phyloP scores from a whole-genome alignment of 2,113 vertebrate genomes.

The Clarias magur region DNA sequence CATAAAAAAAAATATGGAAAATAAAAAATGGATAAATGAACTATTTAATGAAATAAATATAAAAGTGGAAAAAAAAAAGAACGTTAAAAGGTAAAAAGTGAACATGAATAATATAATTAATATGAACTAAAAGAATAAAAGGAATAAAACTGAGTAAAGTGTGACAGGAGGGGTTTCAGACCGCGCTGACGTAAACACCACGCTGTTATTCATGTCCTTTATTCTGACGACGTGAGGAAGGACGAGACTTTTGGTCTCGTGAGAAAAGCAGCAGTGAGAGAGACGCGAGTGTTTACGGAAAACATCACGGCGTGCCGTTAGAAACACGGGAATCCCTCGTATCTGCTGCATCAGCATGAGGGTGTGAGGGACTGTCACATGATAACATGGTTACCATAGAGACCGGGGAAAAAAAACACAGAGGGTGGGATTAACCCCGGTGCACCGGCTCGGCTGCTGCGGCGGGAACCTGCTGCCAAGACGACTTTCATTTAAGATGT shows the following conservation, averaged over 20 bases:
- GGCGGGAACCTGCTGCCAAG: not conserved
- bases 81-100: not conserved
- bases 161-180: not conserved
- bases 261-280: constrained; percentile 14
- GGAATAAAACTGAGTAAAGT: not conserved
- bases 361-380: not conserved
- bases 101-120: not conserved
- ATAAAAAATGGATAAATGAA: not conserved
- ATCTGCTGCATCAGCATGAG: constrained; percentile 32
- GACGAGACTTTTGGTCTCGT: not conserved
- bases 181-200: not conserved
- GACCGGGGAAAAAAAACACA: not conserved
- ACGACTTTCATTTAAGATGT: not conserved
- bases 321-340: constrained; percentile 25
- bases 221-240: not conserved
- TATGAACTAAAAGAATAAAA: not conserved
- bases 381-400: constrained; percentile 4
- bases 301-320: constrained; percentile 13
- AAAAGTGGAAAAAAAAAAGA: not conserved
- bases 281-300: constrained; percentile 26
- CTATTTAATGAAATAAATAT: not conserved
- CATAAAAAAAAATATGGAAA: not conserved
- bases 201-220: not conserved
- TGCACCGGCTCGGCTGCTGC: not conserved
- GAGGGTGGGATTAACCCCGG: not conserved